Evolutionary conservation across 2,888 invertebrate species (phyloP).

Genomic region (Heliconius aoede): DNA sequence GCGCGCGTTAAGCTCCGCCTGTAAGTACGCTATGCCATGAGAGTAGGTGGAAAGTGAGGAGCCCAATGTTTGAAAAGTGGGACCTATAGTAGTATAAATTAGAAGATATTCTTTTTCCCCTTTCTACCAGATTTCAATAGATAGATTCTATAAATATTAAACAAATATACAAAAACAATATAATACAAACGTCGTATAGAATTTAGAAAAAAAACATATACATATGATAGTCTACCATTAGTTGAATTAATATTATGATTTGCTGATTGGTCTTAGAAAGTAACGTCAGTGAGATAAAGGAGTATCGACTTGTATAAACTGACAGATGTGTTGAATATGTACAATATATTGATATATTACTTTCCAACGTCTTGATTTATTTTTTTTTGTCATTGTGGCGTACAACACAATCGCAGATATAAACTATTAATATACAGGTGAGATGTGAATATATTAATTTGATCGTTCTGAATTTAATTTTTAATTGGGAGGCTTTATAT

Average conservation of each 20-base stretch:
- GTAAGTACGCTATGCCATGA: too few species aligned
- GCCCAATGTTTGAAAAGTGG: not conserved
- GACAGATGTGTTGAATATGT: not conserved
- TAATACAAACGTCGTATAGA: too few species aligned
- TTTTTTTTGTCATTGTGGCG: not conserved
- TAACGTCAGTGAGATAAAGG: slow-evolving; percentile 53
- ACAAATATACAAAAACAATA: too few species aligned
- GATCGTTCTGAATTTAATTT: too few species aligned
- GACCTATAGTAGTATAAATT: too few species aligned
- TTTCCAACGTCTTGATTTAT: not conserved
- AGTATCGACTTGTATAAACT: slow-evolving; percentile 14
- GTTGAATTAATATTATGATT: slow-evolving; percentile 55
- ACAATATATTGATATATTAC: not conserved
- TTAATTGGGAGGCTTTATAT: too few species aligned
- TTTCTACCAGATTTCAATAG: too few species aligned
- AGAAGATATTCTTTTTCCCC: too few species aligned
- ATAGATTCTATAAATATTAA: too few species aligned
- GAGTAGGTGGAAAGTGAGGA: not conserved
- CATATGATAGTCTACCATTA: not conserved
- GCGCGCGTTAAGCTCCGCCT: too few species aligned
- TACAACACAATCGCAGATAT: not conserved
- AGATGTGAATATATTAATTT: too few species aligned
- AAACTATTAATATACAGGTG: too few species aligned
- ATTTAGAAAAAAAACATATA: not conserved
- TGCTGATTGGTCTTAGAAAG: slow-evolving; percentile 52